These are phyloP conservation scores for Notarius quadriscutis DNA, from an alignment of 2,113 vertebrate species.

Conservation along the genomic window DNA sequence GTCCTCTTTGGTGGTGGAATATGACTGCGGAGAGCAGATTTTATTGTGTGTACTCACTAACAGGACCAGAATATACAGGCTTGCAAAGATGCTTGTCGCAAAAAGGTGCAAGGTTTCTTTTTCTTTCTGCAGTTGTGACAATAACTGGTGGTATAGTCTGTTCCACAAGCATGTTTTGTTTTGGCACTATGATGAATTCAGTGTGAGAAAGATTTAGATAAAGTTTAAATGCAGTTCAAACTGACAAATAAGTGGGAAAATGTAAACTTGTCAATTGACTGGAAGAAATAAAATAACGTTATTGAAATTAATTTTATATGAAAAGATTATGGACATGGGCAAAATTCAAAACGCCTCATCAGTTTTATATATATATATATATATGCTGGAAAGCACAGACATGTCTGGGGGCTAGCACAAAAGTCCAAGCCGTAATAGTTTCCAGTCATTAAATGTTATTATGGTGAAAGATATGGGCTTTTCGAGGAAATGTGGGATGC, in stretches of 20 bases:
- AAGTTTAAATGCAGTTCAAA: neutral
- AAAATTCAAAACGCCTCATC: neutral
- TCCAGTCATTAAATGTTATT: slow-evolving; percentile 34
- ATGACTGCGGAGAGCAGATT: slow-evolving; percentile 17
- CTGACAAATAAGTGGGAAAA: neutral
- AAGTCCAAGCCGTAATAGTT: slow-evolving; percentile 26
- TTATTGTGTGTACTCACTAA: slow-evolving; percentile 49
- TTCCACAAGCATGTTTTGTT: neutral
- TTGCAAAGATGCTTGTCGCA: slow-evolving; percentile 48
- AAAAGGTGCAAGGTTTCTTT: slow-evolving; percentile 32
- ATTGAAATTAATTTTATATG: neutral
- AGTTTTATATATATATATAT: neutral
- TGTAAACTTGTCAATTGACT: neutral
- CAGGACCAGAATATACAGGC: slow-evolving; percentile 56
- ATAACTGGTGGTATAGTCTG: neutral
- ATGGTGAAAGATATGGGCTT: slow-evolving; percentile 27
- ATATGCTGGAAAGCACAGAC: slow-evolving; percentile 5
- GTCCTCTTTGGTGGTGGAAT: slow-evolving; percentile 55
- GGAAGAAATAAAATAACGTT: neutral
- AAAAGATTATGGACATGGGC: slow-evolving; percentile 10
- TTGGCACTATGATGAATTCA: neutral
- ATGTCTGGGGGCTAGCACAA: neutral
- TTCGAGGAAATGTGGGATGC: slow-evolving; percentile 32
- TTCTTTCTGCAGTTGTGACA: slow-evolving; percentile 19
- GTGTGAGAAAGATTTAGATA: neutral